phyloP scores from a whole-genome alignment of 2,113 vertebrate genomes.

The Barbus barbus region DNA sequence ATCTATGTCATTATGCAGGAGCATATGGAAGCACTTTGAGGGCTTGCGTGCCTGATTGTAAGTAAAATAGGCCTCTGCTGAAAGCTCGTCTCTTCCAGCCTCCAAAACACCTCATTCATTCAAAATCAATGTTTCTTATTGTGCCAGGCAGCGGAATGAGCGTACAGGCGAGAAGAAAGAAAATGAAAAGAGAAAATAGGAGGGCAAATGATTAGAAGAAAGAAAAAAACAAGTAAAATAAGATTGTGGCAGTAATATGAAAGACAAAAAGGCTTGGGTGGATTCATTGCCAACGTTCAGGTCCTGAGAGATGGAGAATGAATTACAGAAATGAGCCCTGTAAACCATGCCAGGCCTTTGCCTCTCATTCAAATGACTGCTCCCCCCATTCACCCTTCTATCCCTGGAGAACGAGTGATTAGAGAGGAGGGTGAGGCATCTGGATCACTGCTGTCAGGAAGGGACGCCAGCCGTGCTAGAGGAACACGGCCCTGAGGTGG shows the following conservation, averaged over 20 bases:
- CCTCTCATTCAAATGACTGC: slow-evolving; percentile 50
- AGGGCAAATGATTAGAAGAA: slow-evolving; percentile 42
- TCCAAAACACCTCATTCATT: slow-evolving; percentile 23
- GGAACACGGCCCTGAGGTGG: slow-evolving; percentile 76
- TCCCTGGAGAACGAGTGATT: slow-evolving; percentile 73
- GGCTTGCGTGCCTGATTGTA: slow-evolving; percentile 1
- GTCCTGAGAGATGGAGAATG: slow-evolving; percentile 74
- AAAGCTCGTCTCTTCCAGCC: not conserved
- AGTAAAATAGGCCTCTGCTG: not conserved
- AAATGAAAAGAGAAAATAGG: slow-evolving; percentile 37
- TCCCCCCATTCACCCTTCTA: slow-evolving; percentile 51
- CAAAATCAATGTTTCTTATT: slow-evolving; percentile 27
- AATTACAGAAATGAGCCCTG: slow-evolving; percentile 79
- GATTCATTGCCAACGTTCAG: slow-evolving; percentile 65
- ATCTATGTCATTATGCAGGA: not conserved
- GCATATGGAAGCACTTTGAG: slow-evolving; percentile 15
- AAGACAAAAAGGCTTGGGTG: slow-evolving; percentile 60
- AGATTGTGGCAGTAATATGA: not conserved
- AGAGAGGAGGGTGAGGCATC: slow-evolving; percentile 68
- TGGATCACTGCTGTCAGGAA: slow-evolving; percentile 51
- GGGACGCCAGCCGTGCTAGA: slow-evolving; percentile 74
- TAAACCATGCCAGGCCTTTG: slow-evolving; percentile 76
- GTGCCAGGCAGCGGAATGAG: slow-evolving; percentile 14
- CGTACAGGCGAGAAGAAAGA: slow-evolving; percentile 41
- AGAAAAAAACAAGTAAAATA: not conserved